phyloP scores from a whole-genome alignment of 2,797 vertebrate species.

The Phataginus tetradactyla region DNA sequence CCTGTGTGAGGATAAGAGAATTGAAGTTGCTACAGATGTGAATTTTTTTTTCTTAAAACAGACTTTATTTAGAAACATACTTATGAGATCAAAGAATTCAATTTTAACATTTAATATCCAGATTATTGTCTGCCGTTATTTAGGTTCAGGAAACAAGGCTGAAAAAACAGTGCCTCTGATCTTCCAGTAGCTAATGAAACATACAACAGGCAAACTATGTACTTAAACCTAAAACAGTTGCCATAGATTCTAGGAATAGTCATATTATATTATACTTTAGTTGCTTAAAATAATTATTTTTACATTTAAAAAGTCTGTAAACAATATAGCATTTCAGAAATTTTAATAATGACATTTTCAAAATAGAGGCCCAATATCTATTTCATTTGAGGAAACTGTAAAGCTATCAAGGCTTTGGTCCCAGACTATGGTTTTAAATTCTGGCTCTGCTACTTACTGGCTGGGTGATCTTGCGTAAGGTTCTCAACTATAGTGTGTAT shows the following conservation, averaged over 20 bases:
- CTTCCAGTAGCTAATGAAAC: background rate
- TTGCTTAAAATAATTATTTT: constrained; percentile 6
- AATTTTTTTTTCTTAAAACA: background rate
- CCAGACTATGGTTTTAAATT: background rate
- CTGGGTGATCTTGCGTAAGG: background rate
- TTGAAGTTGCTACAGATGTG: background rate
- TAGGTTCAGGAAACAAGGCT: background rate
- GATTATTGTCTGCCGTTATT: background rate
- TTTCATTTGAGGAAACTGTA: background rate
- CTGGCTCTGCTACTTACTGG: background rate
- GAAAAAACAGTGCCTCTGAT: background rate
- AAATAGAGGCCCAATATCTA: background rate
- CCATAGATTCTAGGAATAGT: background rate
- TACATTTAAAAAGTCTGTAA: background rate
- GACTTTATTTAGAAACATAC: constrained; percentile 16
- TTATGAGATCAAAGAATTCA: background rate
- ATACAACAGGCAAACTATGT: background rate
- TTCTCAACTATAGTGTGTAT: background rate
- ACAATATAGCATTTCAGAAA: background rate
- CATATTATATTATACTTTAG: background rate
- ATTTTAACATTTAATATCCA: background rate
- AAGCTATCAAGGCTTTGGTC: background rate
- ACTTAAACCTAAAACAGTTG: background rate
- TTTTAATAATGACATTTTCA: background rate
- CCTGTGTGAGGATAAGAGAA: background rate